Percentiles rank a stretch among this genome's conserved stretches.
Evolutionary conservation across 2,888 invertebrate genomes (phyloP).

Genomic region (Phalera bucephala): DNA sequence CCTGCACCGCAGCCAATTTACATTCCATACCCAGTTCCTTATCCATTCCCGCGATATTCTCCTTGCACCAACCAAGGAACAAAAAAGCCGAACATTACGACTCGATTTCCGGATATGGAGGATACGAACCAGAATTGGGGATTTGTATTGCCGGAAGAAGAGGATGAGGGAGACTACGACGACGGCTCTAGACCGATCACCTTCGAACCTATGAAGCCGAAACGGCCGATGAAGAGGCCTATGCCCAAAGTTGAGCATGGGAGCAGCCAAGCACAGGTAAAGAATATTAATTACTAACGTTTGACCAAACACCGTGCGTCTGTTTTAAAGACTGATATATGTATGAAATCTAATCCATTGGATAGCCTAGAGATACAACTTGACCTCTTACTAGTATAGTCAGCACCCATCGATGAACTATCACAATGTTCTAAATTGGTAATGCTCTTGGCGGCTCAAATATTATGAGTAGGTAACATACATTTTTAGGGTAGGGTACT

Average conservation of each 20-base stretch:
- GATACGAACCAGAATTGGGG: constrained; percentile 63
- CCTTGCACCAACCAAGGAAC: constrained; percentile 32
- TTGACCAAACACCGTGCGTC: too few relatives aligned
- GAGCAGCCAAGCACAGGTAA: constrained; percentile 32
- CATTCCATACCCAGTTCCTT: constrained; percentile 58
- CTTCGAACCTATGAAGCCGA: constrained; percentile 43
- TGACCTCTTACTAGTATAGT: too few relatives aligned
- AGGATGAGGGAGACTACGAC: constrained; percentile 29
- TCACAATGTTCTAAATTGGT: too few relatives aligned
- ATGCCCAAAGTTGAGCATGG: constrained; percentile 44
- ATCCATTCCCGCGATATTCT: constrained; percentile 39
- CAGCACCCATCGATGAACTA: too few relatives aligned
- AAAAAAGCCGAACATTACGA: constrained; percentile 29
- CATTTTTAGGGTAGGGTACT: too few relatives aligned
- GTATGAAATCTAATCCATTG: too few relatives aligned
- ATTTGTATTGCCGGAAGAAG: constrained; percentile 32
- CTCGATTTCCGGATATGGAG: constrained; percentile 51
- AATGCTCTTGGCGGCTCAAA: too few relatives aligned
- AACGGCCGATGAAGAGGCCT: constrained; percentile 30
- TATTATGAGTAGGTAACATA: too few relatives aligned
- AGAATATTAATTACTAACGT: too few relatives aligned
- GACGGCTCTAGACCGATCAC: constrained; percentile 63
- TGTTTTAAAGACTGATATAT: too few relatives aligned
- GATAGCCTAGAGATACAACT: too few relatives aligned
- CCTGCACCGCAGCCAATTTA: constrained; percentile 61